Base-by-base conservation (phyloP, 2,113 vertebrate species). In the Erinaceus europaeus region DNA sequence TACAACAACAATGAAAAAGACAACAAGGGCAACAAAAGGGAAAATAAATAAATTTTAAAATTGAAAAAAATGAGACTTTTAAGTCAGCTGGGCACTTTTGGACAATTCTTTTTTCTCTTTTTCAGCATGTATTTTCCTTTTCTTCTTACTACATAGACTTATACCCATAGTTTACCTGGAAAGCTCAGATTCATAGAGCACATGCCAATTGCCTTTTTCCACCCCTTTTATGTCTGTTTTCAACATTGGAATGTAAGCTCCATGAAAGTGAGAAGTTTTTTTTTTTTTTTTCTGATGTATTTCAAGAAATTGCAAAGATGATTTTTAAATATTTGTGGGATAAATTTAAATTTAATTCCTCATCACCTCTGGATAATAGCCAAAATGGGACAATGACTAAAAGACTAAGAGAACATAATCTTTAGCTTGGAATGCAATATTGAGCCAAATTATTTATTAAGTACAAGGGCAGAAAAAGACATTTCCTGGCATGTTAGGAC, bases 391-490 rank as follows among this genome's bases (percentile, higher is more conserved):
- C 32, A 71, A 86, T 36, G 84, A 80, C 29, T 93, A 90, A 83
- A 91, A 88, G 40, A 80, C 57, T 59, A 57, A 80, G 69, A 84
- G 62, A 90, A 81, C n/a, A 57, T 40, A 44, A 90, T 94, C 81
- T 90, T 90, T 50, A 65, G 42, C 62, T 89, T 89, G 77, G 84
- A 86, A 84, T 84, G 36, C 44, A 85, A 71, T 42, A 82, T 61
- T 10, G 61, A 88, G 83, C 67, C 86, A 92, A 74, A 85, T 55
- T 79, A 85, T 92, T 88, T 88, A 88, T 86, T 65, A 89, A 74
- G 40, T 67, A n/a, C 69, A 73, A 90, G 69, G 69, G 48, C 87
- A 90, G 59, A 64, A 91, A 93, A 91, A 77, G 69, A 86, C 64
- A 50, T 71, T 93, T 90, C 25, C 38, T 90, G 89, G 90, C 76